Conservation (phyloP, 2,797 vertebrate genomes). For the Podargus strigoides region DNA sequence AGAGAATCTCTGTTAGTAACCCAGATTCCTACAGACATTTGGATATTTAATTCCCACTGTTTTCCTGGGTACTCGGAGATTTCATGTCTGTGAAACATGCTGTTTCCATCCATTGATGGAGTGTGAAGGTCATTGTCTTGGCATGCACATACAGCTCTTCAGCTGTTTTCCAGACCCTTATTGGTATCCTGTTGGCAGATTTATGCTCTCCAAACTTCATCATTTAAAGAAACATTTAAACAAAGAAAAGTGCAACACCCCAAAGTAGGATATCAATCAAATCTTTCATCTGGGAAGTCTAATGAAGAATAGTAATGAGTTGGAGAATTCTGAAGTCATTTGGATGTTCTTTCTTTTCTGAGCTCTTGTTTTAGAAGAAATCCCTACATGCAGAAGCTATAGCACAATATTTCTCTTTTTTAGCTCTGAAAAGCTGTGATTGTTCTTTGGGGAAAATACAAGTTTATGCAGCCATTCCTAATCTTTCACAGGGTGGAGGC, state of each 20-base stretch:
- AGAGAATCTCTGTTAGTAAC: background rate
- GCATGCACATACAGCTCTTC: background rate
- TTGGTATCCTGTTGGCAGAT: background rate
- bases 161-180: background rate
- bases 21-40: background rate
- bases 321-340: background rate
- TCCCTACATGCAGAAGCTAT: background rate
- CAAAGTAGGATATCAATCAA: background rate
- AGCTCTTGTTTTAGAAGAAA: background rate
- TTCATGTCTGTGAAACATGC: rapidly evolving
- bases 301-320: background rate
- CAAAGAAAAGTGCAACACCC: background rate
- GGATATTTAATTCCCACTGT: background rate
- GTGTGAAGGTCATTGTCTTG: background rate
- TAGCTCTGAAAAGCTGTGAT: background rate
- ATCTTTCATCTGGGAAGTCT: background rate
- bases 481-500: background rate
- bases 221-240: background rate
- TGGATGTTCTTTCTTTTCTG: background rate
- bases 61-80: background rate
- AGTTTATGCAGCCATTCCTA: background rate
- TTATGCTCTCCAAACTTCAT: background rate
- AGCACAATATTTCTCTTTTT: background rate
- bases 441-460: slow-evolving; percentile 9
- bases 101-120: background rate